Conservation (phyloP, 2,113 vertebrate genomes). For the Seriola dumerili region DNA sequence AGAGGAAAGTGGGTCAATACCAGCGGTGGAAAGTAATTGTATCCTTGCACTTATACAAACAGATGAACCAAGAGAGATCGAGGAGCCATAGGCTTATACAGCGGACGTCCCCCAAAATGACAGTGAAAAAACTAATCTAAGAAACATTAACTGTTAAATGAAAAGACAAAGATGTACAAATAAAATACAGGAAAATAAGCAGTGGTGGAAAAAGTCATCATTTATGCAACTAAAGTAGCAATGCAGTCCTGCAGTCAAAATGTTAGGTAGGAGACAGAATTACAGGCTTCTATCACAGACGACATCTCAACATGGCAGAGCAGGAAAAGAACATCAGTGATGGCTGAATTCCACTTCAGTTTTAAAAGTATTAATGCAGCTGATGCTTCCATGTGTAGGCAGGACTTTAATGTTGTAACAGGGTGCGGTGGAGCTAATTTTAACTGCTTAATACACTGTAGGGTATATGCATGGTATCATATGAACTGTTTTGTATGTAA, state of each 20-base stretch:
- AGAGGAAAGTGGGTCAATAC: constrained; percentile 13
- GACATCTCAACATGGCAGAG: background rate
- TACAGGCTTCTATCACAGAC: no score
- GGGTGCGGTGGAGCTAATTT: no score
- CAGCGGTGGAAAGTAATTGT: constrained; percentile 1
- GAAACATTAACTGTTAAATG: background rate
- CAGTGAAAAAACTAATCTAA: background rate
- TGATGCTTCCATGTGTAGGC: no score
- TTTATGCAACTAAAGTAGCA: no score
- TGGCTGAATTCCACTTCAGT: no score
- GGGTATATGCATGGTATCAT: no score
- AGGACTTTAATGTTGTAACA: no score
- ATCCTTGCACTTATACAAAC: background rate
- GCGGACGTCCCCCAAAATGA: background rate
- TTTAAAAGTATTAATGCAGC: no score
- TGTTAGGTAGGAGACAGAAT: background rate
- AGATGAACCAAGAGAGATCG: background rate
- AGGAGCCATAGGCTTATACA: no score
- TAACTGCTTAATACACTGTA: no score
- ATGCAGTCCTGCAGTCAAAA: background rate
- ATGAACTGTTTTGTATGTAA: no score
- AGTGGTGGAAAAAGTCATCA: background rate
- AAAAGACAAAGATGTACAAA: background rate
- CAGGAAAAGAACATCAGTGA: background rate
- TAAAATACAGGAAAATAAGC: background rate